Conservation (phyloP, 2,113 vertebrate species). For the Lamprologus lemairii region DNA sequence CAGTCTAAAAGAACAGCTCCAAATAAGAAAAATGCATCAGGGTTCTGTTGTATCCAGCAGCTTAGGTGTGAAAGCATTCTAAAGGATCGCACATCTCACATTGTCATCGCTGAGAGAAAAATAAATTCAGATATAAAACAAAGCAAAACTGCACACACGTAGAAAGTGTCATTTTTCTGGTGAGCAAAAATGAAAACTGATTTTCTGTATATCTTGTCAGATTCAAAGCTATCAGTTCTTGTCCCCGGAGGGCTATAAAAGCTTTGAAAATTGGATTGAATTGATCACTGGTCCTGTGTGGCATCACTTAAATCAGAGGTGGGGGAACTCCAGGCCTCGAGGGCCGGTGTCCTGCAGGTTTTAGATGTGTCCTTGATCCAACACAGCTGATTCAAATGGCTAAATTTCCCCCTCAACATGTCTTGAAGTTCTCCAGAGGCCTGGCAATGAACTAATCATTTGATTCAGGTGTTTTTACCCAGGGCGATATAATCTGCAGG, state of each 20-base stretch:
- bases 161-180: not conserved
- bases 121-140: not conserved
- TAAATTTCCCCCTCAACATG: not conserved
- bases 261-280: not conserved
- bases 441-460: not conserved
- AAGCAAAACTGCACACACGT: not conserved
- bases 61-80: not conserved
- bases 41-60: not conserved
- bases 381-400: not conserved
- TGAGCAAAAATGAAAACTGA: not conserved
- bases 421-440: not conserved
- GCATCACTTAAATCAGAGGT: not conserved
- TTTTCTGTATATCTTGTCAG: not conserved
- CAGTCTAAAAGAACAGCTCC: not conserved
- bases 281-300: not conserved
- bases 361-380: not conserved
- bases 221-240: not conserved
- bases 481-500: fast-evolving
- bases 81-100: not conserved
- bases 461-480: not conserved
- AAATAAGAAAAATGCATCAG: not conserved
- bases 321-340: not conserved
- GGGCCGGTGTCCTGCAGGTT: not conserved
- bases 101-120: not conserved
- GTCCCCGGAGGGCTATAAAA: not conserved